Evolutionary conservation across 1,140 invertebrate genomes (phyloP).

Genomic region (Propsilocerus akamusi): DNA sequence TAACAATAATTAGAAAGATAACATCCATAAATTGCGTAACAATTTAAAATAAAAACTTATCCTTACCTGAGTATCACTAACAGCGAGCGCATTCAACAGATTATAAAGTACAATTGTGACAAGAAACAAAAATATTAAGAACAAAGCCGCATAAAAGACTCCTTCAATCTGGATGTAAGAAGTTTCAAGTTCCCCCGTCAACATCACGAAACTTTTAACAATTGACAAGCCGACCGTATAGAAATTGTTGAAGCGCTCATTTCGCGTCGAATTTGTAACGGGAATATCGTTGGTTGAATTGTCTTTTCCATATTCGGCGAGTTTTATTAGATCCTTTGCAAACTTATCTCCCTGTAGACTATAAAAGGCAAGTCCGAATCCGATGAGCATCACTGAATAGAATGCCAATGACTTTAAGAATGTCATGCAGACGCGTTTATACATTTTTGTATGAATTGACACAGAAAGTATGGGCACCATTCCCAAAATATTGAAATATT

Average conservation of each 20-base stretch:
- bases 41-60: too few species aligned
- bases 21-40: too few species aligned
- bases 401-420: conserved; percentile 60
- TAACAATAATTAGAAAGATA: too few species aligned
- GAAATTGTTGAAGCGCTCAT: conserved; percentile 35
- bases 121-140: conserved; percentile 58
- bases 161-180: conserved; percentile 47
- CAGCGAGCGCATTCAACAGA: conserved; percentile 60
- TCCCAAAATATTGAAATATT: conserved; percentile 54
- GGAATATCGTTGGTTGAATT: conserved; percentile 1
- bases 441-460: conserved; percentile 60
- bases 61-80: conserved; percentile 35
- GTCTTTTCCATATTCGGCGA: background rate
- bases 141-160: conserved; percentile 39
- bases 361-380: conserved; percentile 63
- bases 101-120: conserved; percentile 65
- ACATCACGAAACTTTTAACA: conserved; percentile 66
- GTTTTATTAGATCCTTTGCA: background rate
- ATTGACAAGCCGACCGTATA: conserved; percentile 39
- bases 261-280: conserved; percentile 22
- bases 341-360: conserved; percentile 36
- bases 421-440: conserved; percentile 53
- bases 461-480: conserved; percentile 42
- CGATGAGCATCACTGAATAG: conserved; percentile 59
- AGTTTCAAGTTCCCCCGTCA: conserved; percentile 67